Evolutionary conservation across 2,888 invertebrate species (phyloP), one percentile per base, ranked within the genome.

Genomic region (Apoda limacodes): DNA sequence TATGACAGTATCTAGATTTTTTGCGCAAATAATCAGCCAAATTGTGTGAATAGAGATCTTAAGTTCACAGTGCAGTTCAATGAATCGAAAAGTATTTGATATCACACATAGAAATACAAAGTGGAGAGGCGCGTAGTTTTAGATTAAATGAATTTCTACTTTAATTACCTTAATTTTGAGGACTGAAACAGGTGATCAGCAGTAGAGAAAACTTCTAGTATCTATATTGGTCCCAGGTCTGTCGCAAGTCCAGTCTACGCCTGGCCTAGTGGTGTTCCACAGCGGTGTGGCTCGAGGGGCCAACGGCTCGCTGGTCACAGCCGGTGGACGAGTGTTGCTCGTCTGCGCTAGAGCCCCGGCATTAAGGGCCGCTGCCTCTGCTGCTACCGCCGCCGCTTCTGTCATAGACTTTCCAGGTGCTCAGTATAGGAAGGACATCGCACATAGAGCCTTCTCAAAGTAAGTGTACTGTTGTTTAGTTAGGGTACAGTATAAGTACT

Each of bases 371-470:
- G 95, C 95, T 2, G 89, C 90, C 1, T 83, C 84, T 1, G 85
- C 83, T 36, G 93, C 93, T 10, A 88, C 89, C 0, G 72, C 82
- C 30, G 87, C 90, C 10, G 94, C 91, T 11, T 74, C 83, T n/a
- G 58, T 66, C 4, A 87, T 98, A 9, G 74, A 83, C 42, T 98
- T 97, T 72, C 88, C 91, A 9, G 95, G 94, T 1, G 88, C 88
- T 4, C 94, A 94, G 60, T 92, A 87, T 55, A 82, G 98, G 38
- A 90, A 82, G 48, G 98, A 98, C 58, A 98, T 98, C 57, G 97
- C 90, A 0, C 88, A 90, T 42, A 88, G 92, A 54, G 93, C 93
- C 19, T 88, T 95, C 43, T 85, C 89, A 50, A 88, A 90, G 94
- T 92, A 70, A 42, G 63, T 59, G 17, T n/a, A n/a, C n/a, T n/a